These are phyloP conservation scores for Muraenolepis orangiensis DNA, from an alignment of 2,797 vertebrate species.

Conservation along the genomic window DNA sequence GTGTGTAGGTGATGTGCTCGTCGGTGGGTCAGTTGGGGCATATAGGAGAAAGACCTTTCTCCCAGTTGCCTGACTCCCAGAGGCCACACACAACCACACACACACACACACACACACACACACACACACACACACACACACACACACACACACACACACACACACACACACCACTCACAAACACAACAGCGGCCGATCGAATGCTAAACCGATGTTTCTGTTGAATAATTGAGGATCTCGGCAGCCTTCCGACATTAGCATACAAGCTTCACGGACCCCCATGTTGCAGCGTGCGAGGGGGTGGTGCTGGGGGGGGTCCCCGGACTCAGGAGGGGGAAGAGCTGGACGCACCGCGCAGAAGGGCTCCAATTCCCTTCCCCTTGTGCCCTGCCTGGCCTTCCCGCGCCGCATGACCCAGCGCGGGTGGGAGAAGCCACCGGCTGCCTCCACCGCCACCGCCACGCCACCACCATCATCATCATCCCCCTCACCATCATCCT, in stretches of 20 bases:
- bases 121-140: slow-evolving; percentile 54
- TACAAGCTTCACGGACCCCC: slow-evolving; percentile 71
- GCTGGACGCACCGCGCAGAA: neutral
- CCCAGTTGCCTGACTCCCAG: neutral
- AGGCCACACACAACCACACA: slow-evolving; percentile 32
- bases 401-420: slow-evolving; percentile 14
- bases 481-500: no score
- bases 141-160: slow-evolving; percentile 55
- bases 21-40: neutral
- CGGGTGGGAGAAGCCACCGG: slow-evolving; percentile 10
- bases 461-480: no score
- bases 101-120: slow-evolving; percentile 57
- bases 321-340: slow-evolving; percentile 33
- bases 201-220: slow-evolving; percentile 79
- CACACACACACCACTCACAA: slow-evolving; percentile 57
- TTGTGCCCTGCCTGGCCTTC: slow-evolving; percentile 11
- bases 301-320: slow-evolving; percentile 40
- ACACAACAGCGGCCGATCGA: slow-evolving; percentile 68
- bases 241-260: slow-evolving; percentile 70
- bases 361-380: slow-evolving; percentile 32
- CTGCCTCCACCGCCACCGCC: neutral
- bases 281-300: slow-evolving; percentile 67
- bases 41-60: neutral
- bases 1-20: neutral
- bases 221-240: slow-evolving; percentile 77